Evolutionary conservation across 2,113 vertebrate species (phyloP), one percentile per base, ranked within the genome.

Genomic region (Tamias sibiricus): DNA sequence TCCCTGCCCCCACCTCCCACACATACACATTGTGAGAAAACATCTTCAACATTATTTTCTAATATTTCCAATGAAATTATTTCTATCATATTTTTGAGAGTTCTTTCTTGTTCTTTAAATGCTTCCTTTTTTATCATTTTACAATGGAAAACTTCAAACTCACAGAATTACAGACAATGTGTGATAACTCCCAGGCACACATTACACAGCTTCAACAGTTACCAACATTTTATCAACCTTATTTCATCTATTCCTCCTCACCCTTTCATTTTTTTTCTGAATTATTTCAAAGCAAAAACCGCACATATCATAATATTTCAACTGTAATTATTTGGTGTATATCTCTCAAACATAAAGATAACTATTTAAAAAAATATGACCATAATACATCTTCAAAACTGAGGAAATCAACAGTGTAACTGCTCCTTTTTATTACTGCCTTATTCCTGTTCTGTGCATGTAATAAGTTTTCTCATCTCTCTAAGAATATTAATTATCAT

Each of bases 261-360:
- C 0, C 40, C n/a, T 32, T n/a, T 19, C 35, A 47, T n/a, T 69
- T 76, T 66, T 59, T 17, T 84, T 35, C 64, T 84, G 8, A 52
- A 72, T 79, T 90, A 90, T 68, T 92, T 90, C 74, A 94, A 88
- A 93, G 81, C 24, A 96, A 92, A 62, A n/a, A 32, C 16, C 11
- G 26, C 37, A 91, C 32, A 69, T 30, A 91, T 16, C 42, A 64
- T 42, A 91, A 64, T 42, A 91, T 66, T 83, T 92, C 77, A 64
- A 42, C 1, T 54, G 10, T 37, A 90, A 30, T 82, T 85, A 35
- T 62, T 77, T 59, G 19, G 8, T 28, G 68, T 20, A 14, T 59
- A 54, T 42, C 52, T 91, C 79, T 69, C 81, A 89, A 17, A 81
- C 2, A 44, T 4, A 47, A 44, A 40, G 59, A 52, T 2, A 76